Base-by-base conservation (phyloP, 2,888 invertebrate genomes). In the Cordilura impudica region DNA sequence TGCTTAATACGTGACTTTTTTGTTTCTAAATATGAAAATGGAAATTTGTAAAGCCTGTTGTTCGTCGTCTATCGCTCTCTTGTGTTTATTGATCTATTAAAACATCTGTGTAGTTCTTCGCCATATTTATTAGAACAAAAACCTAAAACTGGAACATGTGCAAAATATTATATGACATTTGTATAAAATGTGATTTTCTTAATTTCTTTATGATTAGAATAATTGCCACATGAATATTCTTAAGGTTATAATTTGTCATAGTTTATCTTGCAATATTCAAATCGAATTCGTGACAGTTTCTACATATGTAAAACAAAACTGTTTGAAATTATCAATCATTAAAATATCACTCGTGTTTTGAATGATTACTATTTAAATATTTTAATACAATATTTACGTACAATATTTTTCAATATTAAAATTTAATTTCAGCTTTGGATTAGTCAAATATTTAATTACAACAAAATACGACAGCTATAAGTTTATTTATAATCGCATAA, bases 1-100 rank as follows among this genome's bases (percentile, higher is more conserved):
- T 63, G 63, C 63, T 63, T n/a, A 35, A n/a, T 47, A 63, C 63
- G 63, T 63, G 63, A 49, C 63, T 31, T 49, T 63, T 63, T 16
- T 10, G 5, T 10, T n/a, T 29, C 35, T 49, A 14, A 45, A 23
- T 21, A n/a, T n/a, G 21, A 58, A 58, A 53, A 54, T n/a, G 14
- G 54, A n/a, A n/a, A n/a, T 18, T 54, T 16, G 54, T 19, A 21
- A 60, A 43, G 35, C 45, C 43, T 23, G 14, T 10, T 35, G 35
- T 35, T 10, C 10, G 12, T 12, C 2, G 1, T 5, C 12, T 39
- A n/a, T 39, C n/a, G n/a, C 12, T 39, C n/a, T 35, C 19, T 19
- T 7, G 12, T 43, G 35, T 45, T 18, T 7, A 31, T 56, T 12
- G 45, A 49, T 63, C 29, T 31, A 35, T 63, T n/a, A n/a, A 35